A percentile compares a stretch with the other conserved stretches of the same genome.
These are phyloP conservation scores for Seira sanloemensis DNA, from an alignment of 2,888 invertebrate species.

Conservation along the genomic window DNA sequence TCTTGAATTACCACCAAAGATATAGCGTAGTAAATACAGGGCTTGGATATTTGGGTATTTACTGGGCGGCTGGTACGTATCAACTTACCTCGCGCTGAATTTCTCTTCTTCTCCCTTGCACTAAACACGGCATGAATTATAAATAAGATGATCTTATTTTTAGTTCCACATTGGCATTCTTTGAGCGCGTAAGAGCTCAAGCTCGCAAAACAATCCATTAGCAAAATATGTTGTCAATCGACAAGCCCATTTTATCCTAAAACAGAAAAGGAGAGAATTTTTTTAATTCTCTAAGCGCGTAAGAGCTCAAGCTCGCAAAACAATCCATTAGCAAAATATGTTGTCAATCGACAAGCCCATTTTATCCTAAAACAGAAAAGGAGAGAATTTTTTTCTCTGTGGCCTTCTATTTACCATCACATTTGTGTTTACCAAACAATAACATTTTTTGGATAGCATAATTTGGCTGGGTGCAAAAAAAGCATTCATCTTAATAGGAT, in stretches of 20 bases:
- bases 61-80: no score
- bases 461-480: slow-evolving; percentile 16
- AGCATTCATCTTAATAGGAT: no score
- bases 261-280: not conserved
- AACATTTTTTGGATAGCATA: not conserved
- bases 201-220: slow-evolving; percentile 38
- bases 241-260: slow-evolving; percentile 14
- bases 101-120: not conserved
- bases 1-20: not conserved
- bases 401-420: not conserved
- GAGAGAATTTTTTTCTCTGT: not conserved
- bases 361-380: not conserved
- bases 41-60: no score
- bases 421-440: not conserved
- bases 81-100: not conserved
- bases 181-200: not conserved
- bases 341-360: slow-evolving; percentile 43
- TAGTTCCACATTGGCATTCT: not conserved
- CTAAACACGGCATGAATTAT: not conserved
- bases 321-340: slow-evolving; percentile 40
- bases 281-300: not conserved
- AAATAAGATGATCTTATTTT: not conserved
- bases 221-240: slow-evolving; percentile 51
- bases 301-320: not conserved
- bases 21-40: no score